A percentile compares a stretch with the other conserved stretches of the same genome.
These are phyloP conservation scores for Orthosia gothica DNA, from an alignment of 2,888 invertebrate genomes.

Conservation along the genomic window DNA sequence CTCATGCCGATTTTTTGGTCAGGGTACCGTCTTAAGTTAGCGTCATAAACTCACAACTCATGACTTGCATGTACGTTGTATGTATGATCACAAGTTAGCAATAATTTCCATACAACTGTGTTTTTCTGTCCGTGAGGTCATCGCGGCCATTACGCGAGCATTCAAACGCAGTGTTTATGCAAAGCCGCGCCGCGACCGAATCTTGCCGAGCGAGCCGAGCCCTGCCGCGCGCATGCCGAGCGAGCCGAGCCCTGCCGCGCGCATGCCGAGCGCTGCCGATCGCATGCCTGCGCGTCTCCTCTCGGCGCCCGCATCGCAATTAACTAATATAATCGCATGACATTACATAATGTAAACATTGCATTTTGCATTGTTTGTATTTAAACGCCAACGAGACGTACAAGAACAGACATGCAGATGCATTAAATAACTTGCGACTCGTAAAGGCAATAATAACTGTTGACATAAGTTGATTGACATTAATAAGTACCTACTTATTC, in stretches of 20 bases:
- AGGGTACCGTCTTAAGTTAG: no score
- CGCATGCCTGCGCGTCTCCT: slow-evolving; percentile 46
- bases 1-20: no score
- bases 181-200: slow-evolving; percentile 44
- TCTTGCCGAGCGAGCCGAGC: not conserved
- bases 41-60: no score
- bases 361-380: slow-evolving; percentile 54
- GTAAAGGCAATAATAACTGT: not conserved
- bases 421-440: slow-evolving; percentile 18
- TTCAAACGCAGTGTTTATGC: slow-evolving; percentile 63
- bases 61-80: slow-evolving; percentile 1
- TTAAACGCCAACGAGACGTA: slow-evolving; percentile 40
- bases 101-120: slow-evolving; percentile 46
- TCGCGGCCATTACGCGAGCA: slow-evolving; percentile 48
- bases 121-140: slow-evolving; percentile 54
- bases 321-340: slow-evolving; percentile 46
- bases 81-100: slow-evolving; percentile 55
- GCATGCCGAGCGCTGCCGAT: not conserved
- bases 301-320: slow-evolving; percentile 54
- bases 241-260: not conserved
- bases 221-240: not conserved
- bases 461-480: not conserved
- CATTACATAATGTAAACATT: slow-evolving; percentile 52
- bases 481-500: no score
- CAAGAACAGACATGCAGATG: slow-evolving; percentile 25